Conservation (phyloP, 2,888 invertebrate genomes). For the Hirtodrosophila duncani region DNA sequence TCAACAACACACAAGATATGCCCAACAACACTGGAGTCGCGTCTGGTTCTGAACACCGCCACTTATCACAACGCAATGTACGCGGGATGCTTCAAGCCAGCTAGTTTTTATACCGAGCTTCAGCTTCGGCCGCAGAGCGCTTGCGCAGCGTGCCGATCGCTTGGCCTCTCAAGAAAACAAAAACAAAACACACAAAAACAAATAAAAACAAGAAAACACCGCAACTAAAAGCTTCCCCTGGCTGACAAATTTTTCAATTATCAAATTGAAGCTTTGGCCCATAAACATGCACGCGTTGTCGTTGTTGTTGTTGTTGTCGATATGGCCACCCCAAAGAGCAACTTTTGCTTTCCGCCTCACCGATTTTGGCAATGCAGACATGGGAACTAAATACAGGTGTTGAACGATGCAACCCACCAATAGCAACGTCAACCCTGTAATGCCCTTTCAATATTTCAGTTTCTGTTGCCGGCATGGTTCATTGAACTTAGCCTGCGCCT, state of each 20-base stretch:
- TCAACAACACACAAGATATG: no score
- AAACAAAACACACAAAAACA: neutral
- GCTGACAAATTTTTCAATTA: constrained; percentile 11
- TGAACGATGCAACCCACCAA: constrained; percentile 10
- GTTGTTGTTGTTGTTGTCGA: no score
- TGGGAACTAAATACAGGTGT: neutral
- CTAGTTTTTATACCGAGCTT: constrained; percentile 59
- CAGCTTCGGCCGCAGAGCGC: constrained; percentile 8
- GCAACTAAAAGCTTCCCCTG: constrained; percentile 12
- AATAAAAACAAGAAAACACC: neutral
- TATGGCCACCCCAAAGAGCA: constrained; percentile 11
- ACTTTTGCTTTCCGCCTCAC: constrained; percentile 56
- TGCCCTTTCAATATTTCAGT: constrained; percentile 36
- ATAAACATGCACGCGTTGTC: constrained; percentile 29
- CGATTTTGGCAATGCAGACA: constrained; percentile 41
- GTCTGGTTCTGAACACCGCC: constrained; percentile 15
- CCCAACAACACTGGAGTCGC: no score
- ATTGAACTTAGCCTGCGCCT: constrained; percentile 43
- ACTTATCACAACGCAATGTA: constrained; percentile 55
- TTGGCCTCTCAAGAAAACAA: neutral
- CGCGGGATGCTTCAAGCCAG: constrained; percentile 49
- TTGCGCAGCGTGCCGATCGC: constrained; percentile 34
- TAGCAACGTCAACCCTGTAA: constrained; percentile 46
- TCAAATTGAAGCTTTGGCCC: constrained; percentile 51
- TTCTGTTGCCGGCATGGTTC: constrained; percentile 34